Percentiles rank a stretch among this genome's conserved stretches.
Evolutionary conservation across 2,888 invertebrate genomes (phyloP).

Genomic region (Hypomecis atomaria): DNA sequence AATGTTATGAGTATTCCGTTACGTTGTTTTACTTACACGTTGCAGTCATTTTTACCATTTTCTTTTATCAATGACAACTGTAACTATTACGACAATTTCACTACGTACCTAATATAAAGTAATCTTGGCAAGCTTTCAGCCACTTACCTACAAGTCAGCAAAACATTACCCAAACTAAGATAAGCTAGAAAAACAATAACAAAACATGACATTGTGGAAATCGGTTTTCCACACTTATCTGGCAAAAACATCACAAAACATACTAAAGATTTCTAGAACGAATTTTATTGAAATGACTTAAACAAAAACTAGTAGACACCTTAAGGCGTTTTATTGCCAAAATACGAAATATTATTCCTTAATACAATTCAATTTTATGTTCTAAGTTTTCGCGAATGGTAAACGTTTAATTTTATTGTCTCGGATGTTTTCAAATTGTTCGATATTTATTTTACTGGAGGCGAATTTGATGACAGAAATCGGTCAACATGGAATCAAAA

Average conservation of each 20-base stretch:
- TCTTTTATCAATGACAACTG: too few relatives aligned
- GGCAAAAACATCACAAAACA: background rate
- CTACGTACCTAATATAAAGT: background rate
- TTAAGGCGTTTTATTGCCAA: background rate
- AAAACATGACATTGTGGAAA: conserved; percentile 2
- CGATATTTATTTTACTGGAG: background rate
- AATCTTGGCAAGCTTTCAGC: conserved; percentile 22
- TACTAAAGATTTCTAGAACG: background rate
- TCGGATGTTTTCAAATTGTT: background rate
- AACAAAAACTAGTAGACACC: too few relatives aligned
- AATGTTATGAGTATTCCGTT: too few relatives aligned
- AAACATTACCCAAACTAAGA: conserved; percentile 4
- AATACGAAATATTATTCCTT: background rate
- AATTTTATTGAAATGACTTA: too few relatives aligned
- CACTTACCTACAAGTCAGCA: conserved; percentile 5
- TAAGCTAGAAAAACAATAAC: conserved; percentile 18
- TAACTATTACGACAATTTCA: too few relatives aligned
- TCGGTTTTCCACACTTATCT: background rate
- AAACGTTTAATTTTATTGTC: conserved; percentile 2
- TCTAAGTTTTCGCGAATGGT: background rate
- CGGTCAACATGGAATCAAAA: background rate
- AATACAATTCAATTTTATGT: background rate
- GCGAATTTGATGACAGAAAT: background rate
- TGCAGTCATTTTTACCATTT: too few relatives aligned
- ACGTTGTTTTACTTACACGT: too few relatives aligned